A percentile compares a stretch with the other conserved stretches of the same genome.
Evolutionary conservation across 2,888 invertebrate genomes (phyloP).

Genomic region (Andrena praecox): DNA sequence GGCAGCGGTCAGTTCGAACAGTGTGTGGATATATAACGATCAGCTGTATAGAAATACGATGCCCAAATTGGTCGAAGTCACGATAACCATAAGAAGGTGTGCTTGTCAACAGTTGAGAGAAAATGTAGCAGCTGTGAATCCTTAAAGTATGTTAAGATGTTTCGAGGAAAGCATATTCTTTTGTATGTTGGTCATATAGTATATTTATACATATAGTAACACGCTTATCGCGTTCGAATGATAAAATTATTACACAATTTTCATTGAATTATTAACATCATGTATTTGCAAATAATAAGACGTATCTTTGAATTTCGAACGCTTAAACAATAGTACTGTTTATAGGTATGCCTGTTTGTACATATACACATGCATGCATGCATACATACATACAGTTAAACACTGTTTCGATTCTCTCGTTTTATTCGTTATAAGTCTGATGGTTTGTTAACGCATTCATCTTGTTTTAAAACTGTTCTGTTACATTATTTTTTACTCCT

Average conservation of each 20-base stretch:
- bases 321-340: slow-evolving; percentile 61
- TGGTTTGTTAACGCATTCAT: slow-evolving; percentile 11
- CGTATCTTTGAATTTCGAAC: slow-evolving; percentile 65
- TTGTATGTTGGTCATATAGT: neutral
- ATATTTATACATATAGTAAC: neutral
- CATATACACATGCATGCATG: neutral
- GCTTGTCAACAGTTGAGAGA: too few species aligned
- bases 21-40: neutral
- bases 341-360: slow-evolving; percentile 37
- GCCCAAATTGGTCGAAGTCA: too few species aligned
- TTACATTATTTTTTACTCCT: slow-evolving; percentile 19
- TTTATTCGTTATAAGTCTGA: slow-evolving; percentile 9
- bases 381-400: slow-evolving; percentile 2
- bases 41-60: neutral
- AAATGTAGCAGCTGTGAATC: neutral
- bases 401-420: slow-evolving; percentile 2
- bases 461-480: slow-evolving; percentile 7
- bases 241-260: slow-evolving; percentile 57
- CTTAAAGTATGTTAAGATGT: neutral
- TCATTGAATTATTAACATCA: slow-evolving; percentile 61
- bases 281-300: slow-evolving; percentile 71
- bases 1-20: neutral
- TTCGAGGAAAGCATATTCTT: neutral
- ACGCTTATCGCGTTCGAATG: neutral
- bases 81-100: neutral